phyloP scores from a whole-genome alignment of 2,797 vertebrate genomes.

The Eulemur mongoz region DNA sequence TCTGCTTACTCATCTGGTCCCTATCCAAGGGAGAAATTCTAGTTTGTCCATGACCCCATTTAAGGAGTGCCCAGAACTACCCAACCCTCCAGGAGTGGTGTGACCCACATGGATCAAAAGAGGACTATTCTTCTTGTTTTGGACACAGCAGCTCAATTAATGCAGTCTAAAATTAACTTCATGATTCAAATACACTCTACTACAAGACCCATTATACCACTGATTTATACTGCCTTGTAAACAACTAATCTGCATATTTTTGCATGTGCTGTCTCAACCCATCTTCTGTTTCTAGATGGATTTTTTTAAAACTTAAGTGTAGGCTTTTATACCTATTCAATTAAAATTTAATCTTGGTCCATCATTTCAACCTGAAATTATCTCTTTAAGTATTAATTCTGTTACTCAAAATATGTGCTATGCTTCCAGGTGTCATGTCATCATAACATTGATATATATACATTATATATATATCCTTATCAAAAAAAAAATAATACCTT shows the following conservation, averaged over 20 bases:
- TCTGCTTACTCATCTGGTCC: neutral
- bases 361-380: neutral
- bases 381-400: slow-evolving; percentile 6
- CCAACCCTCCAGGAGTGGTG: neutral
- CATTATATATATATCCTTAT: neutral
- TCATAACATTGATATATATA: neutral
- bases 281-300: slow-evolving; percentile 42
- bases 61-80: neutral
- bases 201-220: neutral
- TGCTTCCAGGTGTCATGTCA: neutral
- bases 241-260: slow-evolving; percentile 58
- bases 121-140: neutral
- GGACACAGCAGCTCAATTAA: neutral
- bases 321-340: neutral
- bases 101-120: neutral
- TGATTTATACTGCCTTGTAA: slow-evolving; percentile 37
- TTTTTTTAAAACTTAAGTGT: neutral
- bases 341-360: neutral
- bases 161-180: slow-evolving; percentile 23
- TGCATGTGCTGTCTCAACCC: neutral
- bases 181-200: slow-evolving; percentile 30
- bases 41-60: neutral
- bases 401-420: neutral
- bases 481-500: neutral
- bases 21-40: slow-evolving; percentile 17